These are phyloP conservation scores for Pseudonaja textilis DNA, from an alignment of 2,113 vertebrate species.

Conservation along the genomic window DNA sequence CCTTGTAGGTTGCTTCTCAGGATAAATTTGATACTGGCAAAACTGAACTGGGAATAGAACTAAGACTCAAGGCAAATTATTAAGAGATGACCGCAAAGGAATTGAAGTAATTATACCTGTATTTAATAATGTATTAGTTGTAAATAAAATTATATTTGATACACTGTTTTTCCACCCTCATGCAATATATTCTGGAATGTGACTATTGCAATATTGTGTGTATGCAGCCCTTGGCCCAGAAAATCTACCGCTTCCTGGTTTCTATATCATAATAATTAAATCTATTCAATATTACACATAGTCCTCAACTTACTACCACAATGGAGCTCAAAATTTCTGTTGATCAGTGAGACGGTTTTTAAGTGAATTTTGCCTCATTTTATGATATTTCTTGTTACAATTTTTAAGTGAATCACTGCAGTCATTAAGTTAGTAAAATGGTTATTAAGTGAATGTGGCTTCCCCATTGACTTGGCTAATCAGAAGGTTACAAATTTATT, in stretches of 20 bases:
- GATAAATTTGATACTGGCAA: background rate
- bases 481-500: too few relatives aligned
- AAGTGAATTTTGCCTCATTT: too few relatives aligned
- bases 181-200: background rate
- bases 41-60: background rate
- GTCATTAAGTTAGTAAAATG: too few relatives aligned
- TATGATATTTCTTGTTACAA: too few relatives aligned
- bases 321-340: too few relatives aligned
- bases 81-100: background rate
- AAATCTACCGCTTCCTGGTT: background rate
- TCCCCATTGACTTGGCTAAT: too few relatives aligned
- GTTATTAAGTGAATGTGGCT: too few relatives aligned
- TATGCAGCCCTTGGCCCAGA: background rate
- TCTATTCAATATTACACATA: background rate
- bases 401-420: too few relatives aligned
- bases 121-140: background rate
- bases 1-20: background rate
- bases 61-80: background rate
- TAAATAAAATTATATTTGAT: background rate
- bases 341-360: too few relatives aligned
- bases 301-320: too few relatives aligned
- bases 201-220: background rate
- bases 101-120: background rate
- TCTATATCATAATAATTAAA: background rate
- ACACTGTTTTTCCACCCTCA: background rate